Percentiles rank a stretch among this genome's conserved stretches.
phyloP scores from a whole-genome alignment of 2,113 vertebrate species.

The Atherinomorus stipes region DNA sequence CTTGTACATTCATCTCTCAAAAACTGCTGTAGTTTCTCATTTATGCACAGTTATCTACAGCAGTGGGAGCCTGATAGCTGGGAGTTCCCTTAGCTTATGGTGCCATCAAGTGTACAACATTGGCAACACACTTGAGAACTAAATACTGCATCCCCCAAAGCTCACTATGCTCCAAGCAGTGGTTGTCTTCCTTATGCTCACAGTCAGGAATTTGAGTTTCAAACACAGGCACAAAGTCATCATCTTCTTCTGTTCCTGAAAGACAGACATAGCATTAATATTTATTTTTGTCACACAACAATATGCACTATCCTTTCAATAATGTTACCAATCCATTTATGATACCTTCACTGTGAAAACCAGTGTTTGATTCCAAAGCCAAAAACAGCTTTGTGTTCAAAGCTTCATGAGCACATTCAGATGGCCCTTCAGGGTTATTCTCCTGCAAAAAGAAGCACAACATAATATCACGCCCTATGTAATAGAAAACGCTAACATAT shows the following conservation, averaged over 20 bases:
- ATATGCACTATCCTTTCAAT: neutral
- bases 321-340: neutral
- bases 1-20: conserved; percentile 24
- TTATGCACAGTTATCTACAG: neutral
- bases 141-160: neutral
- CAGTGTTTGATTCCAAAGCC: conserved; percentile 75
- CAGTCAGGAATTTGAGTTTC: conserved; percentile 82
- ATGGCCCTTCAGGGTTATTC: conserved; percentile 42
- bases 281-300: neutral
- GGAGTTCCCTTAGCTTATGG: conserved; percentile 32
- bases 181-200: conserved; percentile 64
- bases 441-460: conserved; percentile 44
- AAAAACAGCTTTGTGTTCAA: conserved; percentile 89
- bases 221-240: conserved; percentile 79
- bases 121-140: neutral
- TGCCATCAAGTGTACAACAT: conserved; percentile 72
- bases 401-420: conserved; percentile 81
- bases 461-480: neutral
- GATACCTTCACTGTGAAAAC: conserved; percentile 51
- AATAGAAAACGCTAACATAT: neutral
- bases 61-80: neutral
- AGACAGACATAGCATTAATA: neutral
- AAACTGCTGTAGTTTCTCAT: conserved; percentile 17
- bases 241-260: conserved; percentile 66
- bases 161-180: conserved; percentile 61